phyloP scores from a whole-genome alignment of 1,140 invertebrate species.

The Drosophila grimshawi region DNA sequence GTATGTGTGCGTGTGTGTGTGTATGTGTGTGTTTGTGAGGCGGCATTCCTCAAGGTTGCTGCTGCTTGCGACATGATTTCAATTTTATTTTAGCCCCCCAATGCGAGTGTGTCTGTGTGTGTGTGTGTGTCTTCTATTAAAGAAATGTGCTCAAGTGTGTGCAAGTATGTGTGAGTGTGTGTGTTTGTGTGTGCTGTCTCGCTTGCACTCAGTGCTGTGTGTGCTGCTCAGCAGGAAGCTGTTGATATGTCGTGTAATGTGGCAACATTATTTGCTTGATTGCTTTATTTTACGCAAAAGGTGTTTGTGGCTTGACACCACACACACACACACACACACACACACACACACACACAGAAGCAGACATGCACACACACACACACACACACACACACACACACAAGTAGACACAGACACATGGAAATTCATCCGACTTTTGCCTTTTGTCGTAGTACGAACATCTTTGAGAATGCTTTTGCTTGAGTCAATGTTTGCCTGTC shows the following conservation, averaged over 20 bases:
- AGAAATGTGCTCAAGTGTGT: slow-evolving; percentile 58
- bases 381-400: slow-evolving; percentile 15
- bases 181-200: slow-evolving; percentile 18
- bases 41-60: slow-evolving; percentile 82
- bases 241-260: slow-evolving; percentile 80
- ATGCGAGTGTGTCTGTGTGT: slow-evolving; percentile 31
- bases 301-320: slow-evolving; percentile 81
- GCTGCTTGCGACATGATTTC: slow-evolving; percentile 68
- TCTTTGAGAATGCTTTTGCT: slow-evolving; percentile 73
- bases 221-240: slow-evolving; percentile 65
- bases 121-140: slow-evolving; percentile 53
- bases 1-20: slow-evolving; percentile 32
- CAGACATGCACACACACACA: neutral
- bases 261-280: slow-evolving; percentile 83
- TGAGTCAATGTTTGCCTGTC: slow-evolving; percentile 80
- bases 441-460: slow-evolving; percentile 27
- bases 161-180: slow-evolving; percentile 7
- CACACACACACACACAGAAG: slow-evolving; percentile 19
- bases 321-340: slow-evolving; percentile 41
- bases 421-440: slow-evolving; percentile 20
- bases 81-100: slow-evolving; percentile 73
- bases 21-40: slow-evolving; percentile 52
- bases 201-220: slow-evolving; percentile 5
- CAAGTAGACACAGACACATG: neutral
- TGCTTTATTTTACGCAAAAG: slow-evolving; percentile 83